Evolutionary conservation across 2,888 invertebrate genomes (phyloP).

Genomic region (Aphodius sticticus): DNA sequence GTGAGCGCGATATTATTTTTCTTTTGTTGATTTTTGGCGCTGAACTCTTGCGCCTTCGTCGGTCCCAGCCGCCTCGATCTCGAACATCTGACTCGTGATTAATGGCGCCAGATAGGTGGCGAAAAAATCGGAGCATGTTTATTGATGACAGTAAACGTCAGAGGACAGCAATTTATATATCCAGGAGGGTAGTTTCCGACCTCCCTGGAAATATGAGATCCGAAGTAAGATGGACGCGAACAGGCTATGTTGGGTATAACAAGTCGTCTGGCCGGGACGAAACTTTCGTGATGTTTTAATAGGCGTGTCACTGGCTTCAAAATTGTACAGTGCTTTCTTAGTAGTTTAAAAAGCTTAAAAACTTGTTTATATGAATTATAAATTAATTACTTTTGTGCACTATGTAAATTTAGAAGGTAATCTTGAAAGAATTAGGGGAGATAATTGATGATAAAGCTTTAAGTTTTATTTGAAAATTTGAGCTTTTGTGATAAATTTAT

Average conservation of each 20-base stretch:
- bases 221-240: slow-evolving; percentile 5
- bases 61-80: slow-evolving; percentile 28
- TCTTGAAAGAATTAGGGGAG: too few relatives aligned
- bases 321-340: too few relatives aligned
- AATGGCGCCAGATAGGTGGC: slow-evolving; percentile 48
- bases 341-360: too few relatives aligned
- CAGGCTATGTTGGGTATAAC: neutral
- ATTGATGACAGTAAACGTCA: slow-evolving; percentile 53
- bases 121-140: slow-evolving; percentile 51
- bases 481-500: too few relatives aligned
- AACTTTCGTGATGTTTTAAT: too few relatives aligned
- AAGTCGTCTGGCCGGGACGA: neutral
- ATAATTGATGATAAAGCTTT: too few relatives aligned
- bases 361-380: too few relatives aligned
- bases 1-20: slow-evolving; percentile 25
- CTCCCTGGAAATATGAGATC: slow-evolving; percentile 12
- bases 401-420: too few relatives aligned
- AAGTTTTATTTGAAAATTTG: too few relatives aligned
- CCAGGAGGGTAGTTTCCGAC: slow-evolving; percentile 30
- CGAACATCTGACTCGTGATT: slow-evolving; percentile 49
- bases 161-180: slow-evolving; percentile 52
- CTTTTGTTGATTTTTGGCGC: slow-evolving; percentile 26
- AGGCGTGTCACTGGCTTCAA: too few relatives aligned
- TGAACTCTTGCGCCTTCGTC: neutral
- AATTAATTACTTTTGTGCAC: too few relatives aligned